Evolutionary conservation across 2,888 invertebrate species (phyloP).

Genomic region (Philhelius pedissequus): DNA sequence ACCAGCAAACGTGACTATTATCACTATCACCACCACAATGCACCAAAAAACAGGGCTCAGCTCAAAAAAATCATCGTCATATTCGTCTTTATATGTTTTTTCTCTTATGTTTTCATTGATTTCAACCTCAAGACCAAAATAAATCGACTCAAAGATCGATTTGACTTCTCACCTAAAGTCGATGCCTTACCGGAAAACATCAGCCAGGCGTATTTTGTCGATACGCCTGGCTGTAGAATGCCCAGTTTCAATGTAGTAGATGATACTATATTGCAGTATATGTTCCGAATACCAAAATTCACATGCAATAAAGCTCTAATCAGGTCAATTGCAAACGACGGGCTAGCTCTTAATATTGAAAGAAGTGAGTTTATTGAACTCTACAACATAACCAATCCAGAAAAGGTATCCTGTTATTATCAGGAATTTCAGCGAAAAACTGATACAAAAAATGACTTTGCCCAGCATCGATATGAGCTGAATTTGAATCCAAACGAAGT

Average conservation of each 20-base stretch:
- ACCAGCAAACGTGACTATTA: slow-evolving; percentile 76
- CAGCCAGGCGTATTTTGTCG: slow-evolving; percentile 76
- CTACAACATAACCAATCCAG: slow-evolving; percentile 73
- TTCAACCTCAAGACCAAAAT: slow-evolving; percentile 76
- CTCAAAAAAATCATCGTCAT: slow-evolving; percentile 75
- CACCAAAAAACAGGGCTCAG: slow-evolving; percentile 74
- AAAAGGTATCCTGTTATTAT: slow-evolving; percentile 73
- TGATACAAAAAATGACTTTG: slow-evolving; percentile 72
- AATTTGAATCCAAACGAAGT: slow-evolving; percentile 74
- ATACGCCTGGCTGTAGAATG: slow-evolving; percentile 78
- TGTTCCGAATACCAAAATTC: slow-evolving; percentile 73
- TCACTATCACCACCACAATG: slow-evolving; percentile 75
- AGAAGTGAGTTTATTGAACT: slow-evolving; percentile 70
- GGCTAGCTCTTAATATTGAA: slow-evolving; percentile 73
- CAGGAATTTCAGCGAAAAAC: slow-evolving; percentile 72
- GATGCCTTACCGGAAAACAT: slow-evolving; percentile 73
- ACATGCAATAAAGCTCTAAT: slow-evolving; percentile 73
- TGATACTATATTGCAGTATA: slow-evolving; percentile 75
- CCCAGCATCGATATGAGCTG: slow-evolving; percentile 70
- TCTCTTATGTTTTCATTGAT: slow-evolving; percentile 77
- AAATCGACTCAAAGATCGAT: slow-evolving; percentile 73
- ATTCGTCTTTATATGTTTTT: slow-evolving; percentile 75
- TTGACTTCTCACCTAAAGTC: slow-evolving; percentile 75
- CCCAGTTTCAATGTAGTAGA: slow-evolving; percentile 76
- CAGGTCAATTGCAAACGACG: slow-evolving; percentile 70